Evolutionary conservation across 1,140 invertebrate genomes (phyloP).

Genomic region (Whitmania pigra): DNA sequence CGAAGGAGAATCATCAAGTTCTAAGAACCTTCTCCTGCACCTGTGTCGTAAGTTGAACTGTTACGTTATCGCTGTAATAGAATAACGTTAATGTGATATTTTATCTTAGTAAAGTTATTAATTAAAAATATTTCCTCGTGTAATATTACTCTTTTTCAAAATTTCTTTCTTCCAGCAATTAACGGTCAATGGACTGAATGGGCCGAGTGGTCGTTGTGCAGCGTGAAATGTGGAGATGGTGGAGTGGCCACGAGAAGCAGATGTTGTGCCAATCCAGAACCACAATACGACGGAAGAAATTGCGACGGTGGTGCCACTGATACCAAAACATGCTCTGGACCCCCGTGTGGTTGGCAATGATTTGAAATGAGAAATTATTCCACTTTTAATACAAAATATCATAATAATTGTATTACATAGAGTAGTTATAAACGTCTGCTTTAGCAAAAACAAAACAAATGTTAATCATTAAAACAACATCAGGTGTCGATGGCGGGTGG

Average conservation of each 20-base stretch:
- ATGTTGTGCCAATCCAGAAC: conserved; percentile 41
- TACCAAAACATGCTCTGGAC: conserved; percentile 20
- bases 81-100: no score
- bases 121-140: no score
- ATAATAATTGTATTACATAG: no score
- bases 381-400: no score
- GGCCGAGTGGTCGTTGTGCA: conserved; percentile 17
- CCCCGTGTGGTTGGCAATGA: not conserved
- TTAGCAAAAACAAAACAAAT: no score
- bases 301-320: conserved; percentile 14
- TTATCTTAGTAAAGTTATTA: no score
- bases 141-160: no score
- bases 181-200: conserved; percentile 4
- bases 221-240: not conserved
- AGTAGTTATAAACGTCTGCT: no score
- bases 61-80: no score
- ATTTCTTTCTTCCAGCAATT: not conserved
- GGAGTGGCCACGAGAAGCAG: conserved; percentile 43
- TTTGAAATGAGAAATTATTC: not conserved
- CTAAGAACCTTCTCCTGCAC: not conserved
- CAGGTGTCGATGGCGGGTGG: conserved; percentile 71
- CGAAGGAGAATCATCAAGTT: conserved; percentile 11
- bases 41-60: not conserved
- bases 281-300: conserved; percentile 11
- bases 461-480: no score